Conservation (phyloP, 2,113 vertebrate genomes). For the Phyllostomus discolor region DNA sequence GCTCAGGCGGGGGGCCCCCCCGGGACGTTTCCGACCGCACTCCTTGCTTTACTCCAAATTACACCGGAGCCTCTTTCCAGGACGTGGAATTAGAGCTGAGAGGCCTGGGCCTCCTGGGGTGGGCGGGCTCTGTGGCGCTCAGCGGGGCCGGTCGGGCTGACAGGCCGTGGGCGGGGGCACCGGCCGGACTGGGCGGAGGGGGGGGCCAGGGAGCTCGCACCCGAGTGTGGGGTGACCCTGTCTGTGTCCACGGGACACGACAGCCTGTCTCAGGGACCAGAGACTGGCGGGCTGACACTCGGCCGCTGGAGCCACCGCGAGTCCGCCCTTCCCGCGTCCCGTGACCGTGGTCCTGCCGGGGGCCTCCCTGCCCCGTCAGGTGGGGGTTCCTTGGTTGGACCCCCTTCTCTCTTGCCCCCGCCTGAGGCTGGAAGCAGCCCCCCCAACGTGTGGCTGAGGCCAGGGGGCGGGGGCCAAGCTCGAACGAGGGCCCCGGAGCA, state of each 20-base stretch:
- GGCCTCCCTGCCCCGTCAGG: not conserved
- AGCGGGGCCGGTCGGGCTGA: not conserved
- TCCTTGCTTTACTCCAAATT: conserved; percentile 27
- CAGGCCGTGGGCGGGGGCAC: not conserved
- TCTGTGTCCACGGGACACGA: not conserved
- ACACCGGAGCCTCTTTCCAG: conserved; percentile 41
- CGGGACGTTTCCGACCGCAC: not conserved
- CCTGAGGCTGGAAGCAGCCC: not conserved
- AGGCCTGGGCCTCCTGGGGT: not conserved
- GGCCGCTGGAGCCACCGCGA: accelerated
- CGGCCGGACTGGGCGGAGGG: not conserved
- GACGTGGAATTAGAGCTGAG: conserved; percentile 49
- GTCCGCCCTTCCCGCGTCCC: accelerated
- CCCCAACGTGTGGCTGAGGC: not conserved
- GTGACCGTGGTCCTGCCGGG: accelerated
- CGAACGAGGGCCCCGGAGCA: not conserved
- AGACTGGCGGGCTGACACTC: accelerated
- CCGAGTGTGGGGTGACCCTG: too few species aligned
- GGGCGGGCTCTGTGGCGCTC: too few species aligned
- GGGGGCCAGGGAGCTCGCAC: not conserved
- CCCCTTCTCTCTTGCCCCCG: not conserved
- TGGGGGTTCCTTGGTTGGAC: not conserved
- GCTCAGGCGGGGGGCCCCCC: not conserved
- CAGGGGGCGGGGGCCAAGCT: not conserved
- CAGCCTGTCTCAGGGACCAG: not conserved